Evolutionary conservation across 2,888 invertebrate species (phyloP).

Genomic region (Salpingus planirostris): DNA sequence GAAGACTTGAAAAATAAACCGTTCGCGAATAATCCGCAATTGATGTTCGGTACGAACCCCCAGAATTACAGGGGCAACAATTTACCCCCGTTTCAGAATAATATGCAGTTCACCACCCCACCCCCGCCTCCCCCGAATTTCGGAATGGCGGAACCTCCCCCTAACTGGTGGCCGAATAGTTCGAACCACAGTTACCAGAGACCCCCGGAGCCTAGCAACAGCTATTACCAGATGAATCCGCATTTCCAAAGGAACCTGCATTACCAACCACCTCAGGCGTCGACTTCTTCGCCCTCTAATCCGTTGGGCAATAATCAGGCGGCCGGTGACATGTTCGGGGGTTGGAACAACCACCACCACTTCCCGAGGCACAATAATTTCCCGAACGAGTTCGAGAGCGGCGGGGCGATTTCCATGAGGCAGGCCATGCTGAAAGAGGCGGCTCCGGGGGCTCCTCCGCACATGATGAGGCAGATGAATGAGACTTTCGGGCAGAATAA

Average conservation of each 20-base stretch:
- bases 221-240: no score
- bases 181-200: no score
- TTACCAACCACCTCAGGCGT: conserved; percentile 1
- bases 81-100: background rate
- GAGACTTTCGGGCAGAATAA: conserved; percentile 13
- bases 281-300: conserved; percentile 1
- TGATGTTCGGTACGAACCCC: background rate
- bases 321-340: conserved; percentile 23
- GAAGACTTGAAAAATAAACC: conserved; percentile 2
- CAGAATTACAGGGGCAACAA: background rate
- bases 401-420: conserved; percentile 31
- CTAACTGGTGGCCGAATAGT: background rate
- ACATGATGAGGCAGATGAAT: no score
- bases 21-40: no score
- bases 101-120: background rate
- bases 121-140: background rate
- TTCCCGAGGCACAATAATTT: no score
- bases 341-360: no score
- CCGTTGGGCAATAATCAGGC: conserved; percentile 9
- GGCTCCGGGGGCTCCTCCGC: no score
- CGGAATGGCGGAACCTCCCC: background rate
- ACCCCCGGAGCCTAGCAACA: no score
- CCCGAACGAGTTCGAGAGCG: conserved; percentile 3
- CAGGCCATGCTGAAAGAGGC: conserved; percentile 40
- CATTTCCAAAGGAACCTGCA: background rate